phyloP scores from a whole-genome alignment of 2,888 invertebrate genomes.

The Cenopis cana region DNA sequence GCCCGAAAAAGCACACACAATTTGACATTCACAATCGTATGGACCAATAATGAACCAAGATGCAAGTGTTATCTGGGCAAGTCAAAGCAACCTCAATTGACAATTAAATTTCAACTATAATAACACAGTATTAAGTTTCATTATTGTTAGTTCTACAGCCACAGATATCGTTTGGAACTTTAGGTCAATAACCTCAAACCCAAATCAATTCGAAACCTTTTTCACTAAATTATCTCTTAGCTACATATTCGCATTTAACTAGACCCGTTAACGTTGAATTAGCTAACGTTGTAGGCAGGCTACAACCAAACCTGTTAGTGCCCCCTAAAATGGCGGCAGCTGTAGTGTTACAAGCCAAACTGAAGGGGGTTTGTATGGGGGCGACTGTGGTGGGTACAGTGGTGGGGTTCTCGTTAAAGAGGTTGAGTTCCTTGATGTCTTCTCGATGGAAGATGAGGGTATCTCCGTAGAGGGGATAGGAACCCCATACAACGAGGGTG shows the following conservation, averaged over 20 bases:
- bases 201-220: background rate
- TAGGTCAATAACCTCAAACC: background rate
- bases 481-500: slow-evolving; percentile 87
- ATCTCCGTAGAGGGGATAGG: slow-evolving; percentile 91
- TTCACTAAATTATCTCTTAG: slow-evolving; percentile 29
- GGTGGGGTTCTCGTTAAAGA: slow-evolving; percentile 19
- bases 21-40: no score
- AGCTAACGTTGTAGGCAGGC: slow-evolving; percentile 47
- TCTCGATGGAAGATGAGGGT: slow-evolving; percentile 82
- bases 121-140: background rate
- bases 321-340: slow-evolving; percentile 47
- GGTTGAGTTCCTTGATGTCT: slow-evolving; percentile 47
- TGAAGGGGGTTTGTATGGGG: slow-evolving; percentile 48
- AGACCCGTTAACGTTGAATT: slow-evolving; percentile 26
- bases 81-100: no score
- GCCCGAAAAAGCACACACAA: no score
- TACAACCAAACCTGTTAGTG: slow-evolving; percentile 58
- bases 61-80: no score
- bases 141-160: background rate
- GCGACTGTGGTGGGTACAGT: slow-evolving; percentile 21
- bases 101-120: background rate
- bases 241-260: slow-evolving; percentile 10
- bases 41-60: no score
- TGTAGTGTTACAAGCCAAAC: slow-evolving; percentile 55
- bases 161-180: no score